These are phyloP conservation scores for Metellina segmentata DNA, from an alignment of 2,888 invertebrate species.

Conservation along the genomic window DNA sequence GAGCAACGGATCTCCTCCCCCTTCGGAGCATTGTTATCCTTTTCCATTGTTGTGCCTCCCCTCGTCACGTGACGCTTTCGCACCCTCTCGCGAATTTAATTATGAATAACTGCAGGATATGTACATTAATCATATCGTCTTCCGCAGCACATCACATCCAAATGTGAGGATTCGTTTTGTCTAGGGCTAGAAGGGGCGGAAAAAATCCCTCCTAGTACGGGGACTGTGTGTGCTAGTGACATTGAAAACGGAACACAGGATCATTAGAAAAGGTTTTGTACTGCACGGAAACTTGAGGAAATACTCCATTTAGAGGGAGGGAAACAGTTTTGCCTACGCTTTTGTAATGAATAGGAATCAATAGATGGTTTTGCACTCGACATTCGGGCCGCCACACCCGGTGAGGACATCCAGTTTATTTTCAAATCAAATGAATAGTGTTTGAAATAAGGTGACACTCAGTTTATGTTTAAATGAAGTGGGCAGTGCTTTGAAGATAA, in stretches of 20 bases:
- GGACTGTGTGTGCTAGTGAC: conserved; percentile 37
- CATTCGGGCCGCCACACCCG: too few species aligned
- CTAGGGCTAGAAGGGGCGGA: conserved; percentile 16
- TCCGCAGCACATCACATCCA: conserved; percentile 55
- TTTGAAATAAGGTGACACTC: too few species aligned
- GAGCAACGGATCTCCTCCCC: conserved; percentile 35
- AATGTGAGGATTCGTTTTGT: conserved; percentile 39
- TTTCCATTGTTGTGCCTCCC: neutral
- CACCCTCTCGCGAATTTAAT: conserved; percentile 62
- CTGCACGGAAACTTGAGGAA: too few species aligned
- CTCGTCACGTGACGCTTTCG: conserved; percentile 32
- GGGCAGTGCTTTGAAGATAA: too few species aligned
- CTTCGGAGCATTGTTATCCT: neutral
- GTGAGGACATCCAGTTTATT: too few species aligned
- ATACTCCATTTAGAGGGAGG: neutral
- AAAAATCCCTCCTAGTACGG: conserved; percentile 22
- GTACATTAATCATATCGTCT: conserved; percentile 69
- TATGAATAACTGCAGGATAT: conserved; percentile 51
- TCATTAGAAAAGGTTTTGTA: conserved; percentile 45
- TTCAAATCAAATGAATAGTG: too few species aligned
- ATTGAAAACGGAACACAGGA: conserved; percentile 14
- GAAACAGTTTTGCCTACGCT: neutral
- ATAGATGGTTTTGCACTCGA: neutral
- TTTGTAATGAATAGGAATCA: neutral
- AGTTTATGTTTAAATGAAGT: too few species aligned